Evolutionary conservation across 2,113 vertebrate species (phyloP).

Genomic region (Phoenicopterus ruber): DNA sequence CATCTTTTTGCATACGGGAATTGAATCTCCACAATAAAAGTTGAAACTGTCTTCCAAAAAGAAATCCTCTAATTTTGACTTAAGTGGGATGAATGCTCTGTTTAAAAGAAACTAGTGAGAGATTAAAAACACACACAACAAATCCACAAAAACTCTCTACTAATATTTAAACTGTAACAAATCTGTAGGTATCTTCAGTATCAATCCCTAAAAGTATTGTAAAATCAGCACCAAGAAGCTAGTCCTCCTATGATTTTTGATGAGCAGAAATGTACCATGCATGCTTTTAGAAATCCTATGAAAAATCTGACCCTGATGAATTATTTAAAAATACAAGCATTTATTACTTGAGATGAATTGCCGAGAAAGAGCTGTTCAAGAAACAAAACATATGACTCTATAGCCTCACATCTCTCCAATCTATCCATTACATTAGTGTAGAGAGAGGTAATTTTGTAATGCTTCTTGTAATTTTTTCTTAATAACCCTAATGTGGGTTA

Average conservation of each 20-base stretch:
- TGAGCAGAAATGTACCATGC: neutral
- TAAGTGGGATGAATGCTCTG: neutral
- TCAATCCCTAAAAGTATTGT: neutral
- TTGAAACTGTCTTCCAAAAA: neutral
- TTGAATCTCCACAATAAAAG: neutral
- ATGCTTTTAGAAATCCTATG: neutral
- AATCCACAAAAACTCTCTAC: neutral
- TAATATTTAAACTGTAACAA: neutral
- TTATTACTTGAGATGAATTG: neutral
- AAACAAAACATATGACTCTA: neutral
- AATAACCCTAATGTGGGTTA: neutral
- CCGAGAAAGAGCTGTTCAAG: neutral
- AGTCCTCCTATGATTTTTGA: neutral
- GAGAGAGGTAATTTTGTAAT: neutral
- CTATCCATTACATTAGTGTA: neutral
- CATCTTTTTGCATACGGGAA: neutral
- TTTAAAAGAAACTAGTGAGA: neutral
- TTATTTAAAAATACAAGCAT: neutral
- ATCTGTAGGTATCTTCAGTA: neutral
- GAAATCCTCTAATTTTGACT: neutral
- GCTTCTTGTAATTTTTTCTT: neutral
- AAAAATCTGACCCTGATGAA: neutral
- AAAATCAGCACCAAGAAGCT: neutral
- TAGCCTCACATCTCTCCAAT: neutral
- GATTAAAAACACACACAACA: neutral